Percentiles rank a stretch among this genome's conserved stretches.
Conservation (phyloP, 2,888 invertebrate species). For the Pimpla rufipes region DNA sequence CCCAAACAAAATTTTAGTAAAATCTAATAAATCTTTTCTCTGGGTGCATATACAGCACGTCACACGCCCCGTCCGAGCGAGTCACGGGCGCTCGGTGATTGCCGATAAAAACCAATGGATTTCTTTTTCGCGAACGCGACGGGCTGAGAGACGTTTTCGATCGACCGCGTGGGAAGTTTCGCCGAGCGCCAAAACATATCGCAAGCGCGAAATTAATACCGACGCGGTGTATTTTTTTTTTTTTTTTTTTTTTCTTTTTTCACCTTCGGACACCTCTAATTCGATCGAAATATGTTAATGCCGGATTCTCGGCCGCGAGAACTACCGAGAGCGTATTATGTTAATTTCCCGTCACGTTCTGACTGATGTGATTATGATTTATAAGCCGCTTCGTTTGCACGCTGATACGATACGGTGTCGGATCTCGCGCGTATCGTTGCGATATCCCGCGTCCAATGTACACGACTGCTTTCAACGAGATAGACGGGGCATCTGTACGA, state of each 20-base stretch:
- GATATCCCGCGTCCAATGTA: constrained; percentile 55
- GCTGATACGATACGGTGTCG: neutral
- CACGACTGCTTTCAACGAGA: constrained; percentile 66
- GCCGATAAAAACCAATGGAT: constrained; percentile 41
- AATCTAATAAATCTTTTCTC: too few species aligned
- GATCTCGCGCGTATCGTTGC: constrained; percentile 53
- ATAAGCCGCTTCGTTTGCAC: constrained; percentile 18
- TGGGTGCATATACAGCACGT: neutral
- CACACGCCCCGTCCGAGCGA: neutral
- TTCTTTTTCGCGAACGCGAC: neutral
- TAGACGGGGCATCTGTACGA: constrained; percentile 17
- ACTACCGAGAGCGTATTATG: constrained; percentile 58
- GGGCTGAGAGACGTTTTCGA: constrained; percentile 3
- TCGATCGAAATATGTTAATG: constrained; percentile 64
- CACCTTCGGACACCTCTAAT: constrained; percentile 47
- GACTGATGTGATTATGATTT: constrained; percentile 67
- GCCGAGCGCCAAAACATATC: constrained; percentile 29
- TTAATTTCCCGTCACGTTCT: constrained; percentile 46
- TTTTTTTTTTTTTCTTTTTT: constrained; percentile 29
- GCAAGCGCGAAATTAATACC: constrained; percentile 9
- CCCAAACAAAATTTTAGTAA: too few species aligned
- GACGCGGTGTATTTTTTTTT: too few species aligned
- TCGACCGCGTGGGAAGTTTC: constrained; percentile 60
- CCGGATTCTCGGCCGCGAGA: constrained; percentile 46
- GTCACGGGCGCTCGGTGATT: constrained; percentile 4